Percentiles rank a stretch among this genome's conserved stretches.
Conservation (phyloP, 2,113 vertebrate species). For the Agapornis roseicollis region DNA sequence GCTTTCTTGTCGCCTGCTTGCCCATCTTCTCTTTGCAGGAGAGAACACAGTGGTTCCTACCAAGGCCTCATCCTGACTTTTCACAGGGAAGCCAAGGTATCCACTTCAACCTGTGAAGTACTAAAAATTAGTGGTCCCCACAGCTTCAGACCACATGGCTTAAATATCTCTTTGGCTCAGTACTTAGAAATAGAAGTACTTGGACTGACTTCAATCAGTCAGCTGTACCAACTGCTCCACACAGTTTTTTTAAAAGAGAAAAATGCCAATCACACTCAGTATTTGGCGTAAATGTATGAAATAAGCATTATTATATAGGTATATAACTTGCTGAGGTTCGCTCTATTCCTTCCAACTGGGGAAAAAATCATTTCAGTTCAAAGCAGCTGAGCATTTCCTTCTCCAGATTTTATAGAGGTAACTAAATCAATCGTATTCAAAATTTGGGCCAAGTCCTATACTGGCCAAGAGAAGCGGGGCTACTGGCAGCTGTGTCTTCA, state of each 20-base stretch:
- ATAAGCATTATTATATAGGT: slow-evolving; percentile 3
- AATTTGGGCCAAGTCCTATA: slow-evolving; percentile 9
- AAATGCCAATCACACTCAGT: not conserved
- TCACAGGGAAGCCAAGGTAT: not conserved
- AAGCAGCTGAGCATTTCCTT: slow-evolving; percentile 49
- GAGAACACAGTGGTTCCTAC: not conserved
- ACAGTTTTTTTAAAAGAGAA: not conserved
- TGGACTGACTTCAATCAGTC: slow-evolving; percentile 36
- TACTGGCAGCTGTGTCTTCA: slow-evolving; percentile 51
- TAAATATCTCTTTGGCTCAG: not conserved
- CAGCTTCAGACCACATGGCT: not conserved
- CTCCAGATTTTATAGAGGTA: slow-evolving; percentile 50
- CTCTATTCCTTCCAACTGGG: slow-evolving; percentile 21
- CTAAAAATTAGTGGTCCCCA: not conserved
- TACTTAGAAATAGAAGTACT: slow-evolving; percentile 2
- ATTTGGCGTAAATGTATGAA: not conserved
- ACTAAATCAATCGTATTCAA: slow-evolving; percentile 21
- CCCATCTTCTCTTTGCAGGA: not conserved
- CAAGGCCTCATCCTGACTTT: not conserved
- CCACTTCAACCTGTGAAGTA: not conserved
- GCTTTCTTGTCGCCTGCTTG: not conserved
- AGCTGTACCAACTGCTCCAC: slow-evolving; percentile 41
- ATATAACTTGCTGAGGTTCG: not conserved
- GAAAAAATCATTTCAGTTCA: not conserved
- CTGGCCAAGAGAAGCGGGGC: slow-evolving; percentile 20